These are phyloP conservation scores for Pygoscelis adeliae DNA, from an alignment of 2,113 vertebrate species.

Conservation along the genomic window DNA sequence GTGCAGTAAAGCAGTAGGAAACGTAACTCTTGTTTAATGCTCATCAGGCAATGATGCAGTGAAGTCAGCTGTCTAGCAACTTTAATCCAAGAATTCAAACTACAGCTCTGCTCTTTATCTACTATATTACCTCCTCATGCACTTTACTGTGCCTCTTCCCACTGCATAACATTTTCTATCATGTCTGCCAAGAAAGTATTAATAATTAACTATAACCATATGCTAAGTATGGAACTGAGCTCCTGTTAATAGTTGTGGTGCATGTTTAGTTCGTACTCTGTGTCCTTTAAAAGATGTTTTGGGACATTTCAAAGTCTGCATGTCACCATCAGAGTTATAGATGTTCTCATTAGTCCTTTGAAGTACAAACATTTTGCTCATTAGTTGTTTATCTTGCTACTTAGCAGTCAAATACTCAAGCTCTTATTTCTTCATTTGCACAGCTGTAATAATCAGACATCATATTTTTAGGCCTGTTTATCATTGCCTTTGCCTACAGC, in stretches of 20 bases:
- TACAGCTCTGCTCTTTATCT: neutral
- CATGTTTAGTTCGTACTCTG: neutral
- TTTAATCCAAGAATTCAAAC: neutral
- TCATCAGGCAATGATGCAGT: neutral
- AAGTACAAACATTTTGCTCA: neutral
- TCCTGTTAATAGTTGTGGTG: neutral
- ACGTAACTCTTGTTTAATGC: neutral
- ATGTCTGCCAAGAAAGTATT: neutral
- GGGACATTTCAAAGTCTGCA: neutral
- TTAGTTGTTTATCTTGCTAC: neutral
- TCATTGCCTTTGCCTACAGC: neutral
- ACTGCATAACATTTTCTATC: neutral
- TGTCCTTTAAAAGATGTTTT: neutral
- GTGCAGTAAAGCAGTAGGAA: neutral
- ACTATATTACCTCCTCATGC: neutral
- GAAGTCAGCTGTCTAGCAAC: neutral
- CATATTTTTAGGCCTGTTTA: neutral
- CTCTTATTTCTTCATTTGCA: neutral
- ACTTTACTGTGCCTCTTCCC: neutral
- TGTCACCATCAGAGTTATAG: neutral
- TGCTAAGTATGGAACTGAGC: neutral
- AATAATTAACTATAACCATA: neutral
- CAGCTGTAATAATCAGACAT: neutral
- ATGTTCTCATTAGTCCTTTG: neutral
- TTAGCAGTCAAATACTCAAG: neutral